Conservation (phyloP, 2,113 vertebrate genomes). For the Trematomus loennbergii region DNA sequence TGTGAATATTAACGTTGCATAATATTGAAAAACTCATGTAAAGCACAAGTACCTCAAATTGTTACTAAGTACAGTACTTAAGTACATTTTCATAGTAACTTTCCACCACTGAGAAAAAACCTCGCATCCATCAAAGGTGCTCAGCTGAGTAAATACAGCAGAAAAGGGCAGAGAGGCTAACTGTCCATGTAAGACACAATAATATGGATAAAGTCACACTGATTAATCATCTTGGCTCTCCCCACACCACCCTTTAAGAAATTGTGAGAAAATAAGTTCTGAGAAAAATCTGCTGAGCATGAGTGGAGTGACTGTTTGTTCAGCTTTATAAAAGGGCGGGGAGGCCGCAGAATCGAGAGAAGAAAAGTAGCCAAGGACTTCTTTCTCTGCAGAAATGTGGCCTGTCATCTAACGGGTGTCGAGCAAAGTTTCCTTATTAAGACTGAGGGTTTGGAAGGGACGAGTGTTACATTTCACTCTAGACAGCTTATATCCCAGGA, state of each 20-base stretch:
- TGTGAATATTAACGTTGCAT: not conserved
- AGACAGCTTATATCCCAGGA: slow-evolving; percentile 66
- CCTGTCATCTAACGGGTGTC: slow-evolving; percentile 58
- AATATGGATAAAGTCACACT: slow-evolving; percentile 16
- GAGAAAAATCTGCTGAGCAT: slow-evolving; percentile 58
- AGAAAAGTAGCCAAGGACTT: slow-evolving; percentile 51
- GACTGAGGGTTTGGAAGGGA: slow-evolving; percentile 65
- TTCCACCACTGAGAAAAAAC: slow-evolving; percentile 4
- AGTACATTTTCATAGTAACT: not conserved
- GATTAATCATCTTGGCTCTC: slow-evolving; percentile 38
- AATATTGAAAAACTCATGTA: not conserved
- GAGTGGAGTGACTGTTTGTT: slow-evolving; percentile 73
- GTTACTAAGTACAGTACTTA: not conserved
- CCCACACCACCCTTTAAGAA: slow-evolving; percentile 48
- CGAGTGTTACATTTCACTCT: slow-evolving; percentile 70
- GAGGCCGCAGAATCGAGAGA: slow-evolving; percentile 64
- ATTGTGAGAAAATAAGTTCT: slow-evolving; percentile 23
- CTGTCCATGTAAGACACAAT: slow-evolving; percentile 14
- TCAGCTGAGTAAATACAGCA: slow-evolving; percentile 14
- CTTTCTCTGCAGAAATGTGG: slow-evolving; percentile 56
- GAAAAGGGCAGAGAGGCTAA: not conserved
- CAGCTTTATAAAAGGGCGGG: slow-evolving; percentile 75
- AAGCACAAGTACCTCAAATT: not conserved
- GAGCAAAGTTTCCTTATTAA: slow-evolving; percentile 77
- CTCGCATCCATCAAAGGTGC: not conserved